A percentile compares a stretch with the other conserved stretches of the same genome.
Conservation (phyloP, 2,888 invertebrate genomes). For the Erebia ligea region DNA sequence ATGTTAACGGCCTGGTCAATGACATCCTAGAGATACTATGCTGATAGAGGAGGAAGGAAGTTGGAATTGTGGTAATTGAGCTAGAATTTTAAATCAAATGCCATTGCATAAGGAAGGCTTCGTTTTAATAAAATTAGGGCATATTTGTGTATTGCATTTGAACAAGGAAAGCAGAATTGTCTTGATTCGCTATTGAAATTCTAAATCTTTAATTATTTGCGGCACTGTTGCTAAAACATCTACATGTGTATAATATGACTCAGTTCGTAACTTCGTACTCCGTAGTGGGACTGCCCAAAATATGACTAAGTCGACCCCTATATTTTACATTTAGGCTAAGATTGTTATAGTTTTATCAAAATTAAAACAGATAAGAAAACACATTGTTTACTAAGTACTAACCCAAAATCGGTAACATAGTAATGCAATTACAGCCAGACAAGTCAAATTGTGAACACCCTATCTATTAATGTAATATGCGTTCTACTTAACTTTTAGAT, state of each 20-base stretch:
- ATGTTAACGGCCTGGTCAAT: constrained; percentile 26
- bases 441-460: background rate
- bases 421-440: background rate
- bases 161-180: background rate
- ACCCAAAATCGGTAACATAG: background rate
- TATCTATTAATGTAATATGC: background rate
- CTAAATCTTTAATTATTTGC: too few relatives aligned
- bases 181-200: too few relatives aligned
- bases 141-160: background rate
- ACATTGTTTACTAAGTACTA: background rate
- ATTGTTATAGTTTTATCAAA: background rate
- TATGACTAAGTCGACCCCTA: background rate
- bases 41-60: constrained; percentile 20
- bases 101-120: background rate
- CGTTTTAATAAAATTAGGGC: background rate
- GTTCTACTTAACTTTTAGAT: background rate
- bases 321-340: constrained; percentile 2
- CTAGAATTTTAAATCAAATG: background rate
- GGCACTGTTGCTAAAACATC: too few relatives aligned
- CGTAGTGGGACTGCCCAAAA: background rate
- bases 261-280: background rate
- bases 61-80: background rate
- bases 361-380: background rate
- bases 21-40: constrained; percentile 18
- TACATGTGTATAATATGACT: too few relatives aligned